Conservation (phyloP, 2,888 invertebrate genomes). For the Cheilosia grossa region DNA sequence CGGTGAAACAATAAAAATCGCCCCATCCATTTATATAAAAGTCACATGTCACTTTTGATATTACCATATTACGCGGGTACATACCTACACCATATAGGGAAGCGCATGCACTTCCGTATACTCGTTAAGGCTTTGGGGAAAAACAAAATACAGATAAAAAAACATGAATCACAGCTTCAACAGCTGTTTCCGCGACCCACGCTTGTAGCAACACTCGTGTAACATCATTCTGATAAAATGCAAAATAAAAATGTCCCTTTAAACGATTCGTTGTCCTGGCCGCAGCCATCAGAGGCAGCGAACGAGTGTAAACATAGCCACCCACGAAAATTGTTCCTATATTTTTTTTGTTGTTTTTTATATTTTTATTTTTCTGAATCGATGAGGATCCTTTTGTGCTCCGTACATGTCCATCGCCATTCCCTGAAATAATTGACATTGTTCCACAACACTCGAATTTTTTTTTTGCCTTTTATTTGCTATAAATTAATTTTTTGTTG, state of each 20-base stretch:
- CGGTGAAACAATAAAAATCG: background rate
- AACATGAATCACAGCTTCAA: conserved; percentile 17
- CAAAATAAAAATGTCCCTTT: conserved; percentile 13
- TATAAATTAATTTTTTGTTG: conserved; percentile 57
- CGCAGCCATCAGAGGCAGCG: conserved; percentile 33
- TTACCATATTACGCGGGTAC: conserved; percentile 48
- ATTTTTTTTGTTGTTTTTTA: too few relatives aligned
- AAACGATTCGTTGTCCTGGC: conserved; percentile 7
- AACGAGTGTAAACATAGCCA: conserved; percentile 62
- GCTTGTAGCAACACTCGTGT: conserved; percentile 6
- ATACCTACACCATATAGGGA: background rate
- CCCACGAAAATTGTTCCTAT: too few relatives aligned
- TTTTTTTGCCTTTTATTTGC: conserved; percentile 23
- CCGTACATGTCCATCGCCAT: background rate
- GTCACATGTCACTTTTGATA: conserved; percentile 64
- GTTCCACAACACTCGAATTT: background rate
- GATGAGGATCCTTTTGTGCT: conserved; percentile 20
- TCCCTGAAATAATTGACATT: background rate
- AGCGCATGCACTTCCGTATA: background rate
- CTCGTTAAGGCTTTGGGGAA: conserved; percentile 1
- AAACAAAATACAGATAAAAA: background rate
- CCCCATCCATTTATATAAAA: conserved; percentile 46
- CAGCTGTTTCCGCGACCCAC: conserved; percentile 53
- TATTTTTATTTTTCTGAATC: conserved; percentile 26
- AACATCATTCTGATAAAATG: conserved; percentile 45